Evolutionary conservation across 2,888 invertebrate species (phyloP), one percentile per base, ranked within the genome.

Genomic region (Drosophila glabriapex): DNA sequence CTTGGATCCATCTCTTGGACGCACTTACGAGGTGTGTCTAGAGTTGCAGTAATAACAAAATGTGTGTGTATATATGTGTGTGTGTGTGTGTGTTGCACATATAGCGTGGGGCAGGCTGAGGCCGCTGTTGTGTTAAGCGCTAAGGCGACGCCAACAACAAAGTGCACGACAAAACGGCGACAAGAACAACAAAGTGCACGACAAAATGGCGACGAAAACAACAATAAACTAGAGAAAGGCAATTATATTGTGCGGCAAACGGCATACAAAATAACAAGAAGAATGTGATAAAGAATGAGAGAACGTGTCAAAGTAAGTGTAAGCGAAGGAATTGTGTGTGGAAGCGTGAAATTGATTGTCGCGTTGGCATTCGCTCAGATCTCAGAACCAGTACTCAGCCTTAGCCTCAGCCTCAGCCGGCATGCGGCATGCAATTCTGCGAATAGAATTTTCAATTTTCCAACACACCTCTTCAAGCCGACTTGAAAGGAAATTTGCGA

Each of bases 281-380:
- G 10, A 29, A 16, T 10, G 37, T 16, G 37, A 16, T 29, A 12
- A 29, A 53, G 37, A 49, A 37, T n/a, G 52, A 59, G 59, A 41
- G 46, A 39, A 29, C 35, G 52, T 39, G 68, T 33, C 39, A 55
- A 19, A 72, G 52, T 25, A 28, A 54, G 28, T 49, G 58, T 56
- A 55, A 37, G 60, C 35, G 29, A 2, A 12, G 28, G 9, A 9
- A 22, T 12, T 55, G 69, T 69, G 74, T 69, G 63, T 50, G 54
- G 61, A 67, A 59, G 79, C 85, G 81, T 85, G 86, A 85, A 85
- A 85, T 85, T 85, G 89, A 85, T 89, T 86, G 89, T 79, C 61
- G 76, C 70, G 68, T 73, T 67, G 86, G 83, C 78, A 89, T 85
- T 82, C 75, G 50, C 64, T 67, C 46, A 49, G 53, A 50, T 5